Evolutionary conservation across 2,888 invertebrate genomes (phyloP).

Genomic region (Bombylius discolor): DNA sequence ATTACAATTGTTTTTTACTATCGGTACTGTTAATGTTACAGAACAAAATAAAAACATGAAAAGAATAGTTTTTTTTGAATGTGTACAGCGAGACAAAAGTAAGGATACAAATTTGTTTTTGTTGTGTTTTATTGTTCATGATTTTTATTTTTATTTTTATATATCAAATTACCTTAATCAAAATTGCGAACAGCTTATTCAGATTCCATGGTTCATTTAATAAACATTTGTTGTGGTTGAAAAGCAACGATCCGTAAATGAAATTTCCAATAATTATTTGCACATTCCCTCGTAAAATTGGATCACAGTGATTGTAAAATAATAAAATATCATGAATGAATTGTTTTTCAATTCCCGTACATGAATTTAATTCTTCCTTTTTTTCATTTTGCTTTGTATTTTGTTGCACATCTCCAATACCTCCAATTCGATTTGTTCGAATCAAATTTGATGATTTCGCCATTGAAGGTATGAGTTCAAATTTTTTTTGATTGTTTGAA

Average conservation of each 20-base stretch:
- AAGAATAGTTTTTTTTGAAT: no score
- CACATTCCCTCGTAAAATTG: constrained; percentile 33
- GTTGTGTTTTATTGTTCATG: no score
- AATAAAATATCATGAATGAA: constrained; percentile 27
- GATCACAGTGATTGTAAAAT: constrained; percentile 33
- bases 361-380: no score
- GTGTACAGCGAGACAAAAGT: no score
- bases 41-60: no score
- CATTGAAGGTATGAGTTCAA: not conserved
- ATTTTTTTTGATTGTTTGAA: not conserved
- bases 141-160: no score
- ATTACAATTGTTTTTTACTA: no score
- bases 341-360: constrained; percentile 16
- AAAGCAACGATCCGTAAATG: constrained; percentile 12
- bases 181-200: constrained; percentile 29
- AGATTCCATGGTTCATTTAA: constrained; percentile 18
- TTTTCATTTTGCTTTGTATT: no score
- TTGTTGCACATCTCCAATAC: no score
- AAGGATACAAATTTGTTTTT: no score
- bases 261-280: constrained; percentile 34
- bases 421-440: not conserved
- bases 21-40: no score
- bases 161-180: constrained; percentile 26
- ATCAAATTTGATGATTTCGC: not conserved
- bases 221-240: not conserved